Conservation (phyloP, 2,113 vertebrate genomes). For the Theristicus caerulescens region DNA sequence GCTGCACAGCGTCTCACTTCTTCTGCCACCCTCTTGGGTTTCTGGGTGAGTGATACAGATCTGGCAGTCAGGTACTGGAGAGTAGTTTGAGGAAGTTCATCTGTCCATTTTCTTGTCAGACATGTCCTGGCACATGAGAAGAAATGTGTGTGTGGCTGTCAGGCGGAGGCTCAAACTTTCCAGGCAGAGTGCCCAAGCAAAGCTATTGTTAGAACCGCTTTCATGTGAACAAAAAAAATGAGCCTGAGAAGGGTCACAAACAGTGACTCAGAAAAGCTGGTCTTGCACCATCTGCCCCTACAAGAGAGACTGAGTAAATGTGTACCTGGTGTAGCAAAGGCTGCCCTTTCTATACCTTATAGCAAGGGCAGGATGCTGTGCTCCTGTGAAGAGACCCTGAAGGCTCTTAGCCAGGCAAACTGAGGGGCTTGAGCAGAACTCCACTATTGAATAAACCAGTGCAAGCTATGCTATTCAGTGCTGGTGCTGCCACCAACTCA, state of each 20-base stretch:
- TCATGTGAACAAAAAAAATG: not conserved
- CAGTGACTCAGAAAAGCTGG: not conserved
- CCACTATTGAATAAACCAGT: not conserved
- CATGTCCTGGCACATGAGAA: not conserved
- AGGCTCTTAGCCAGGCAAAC: not conserved
- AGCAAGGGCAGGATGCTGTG: not conserved
- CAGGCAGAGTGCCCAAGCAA: not conserved
- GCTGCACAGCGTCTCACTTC: not conserved
- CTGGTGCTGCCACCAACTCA: not conserved
- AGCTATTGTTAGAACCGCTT: not conserved
- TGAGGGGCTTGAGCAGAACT: not conserved
- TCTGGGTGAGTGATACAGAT: not conserved
- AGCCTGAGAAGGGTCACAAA: not conserved
- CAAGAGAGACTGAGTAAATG: not conserved
- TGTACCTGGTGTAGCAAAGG: not conserved
- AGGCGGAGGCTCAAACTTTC: fast-evolving
- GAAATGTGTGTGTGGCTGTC: not conserved
- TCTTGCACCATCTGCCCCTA: not conserved
- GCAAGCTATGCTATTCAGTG: not conserved
- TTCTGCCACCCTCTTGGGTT: not conserved
- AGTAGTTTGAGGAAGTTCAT: not conserved
- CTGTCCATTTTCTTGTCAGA: not conserved
- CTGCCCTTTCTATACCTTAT: not conserved
- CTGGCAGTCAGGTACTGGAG: not conserved
- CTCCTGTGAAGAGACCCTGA: not conserved